Conservation (phyloP, 2,888 invertebrate species). For the Panopea generosa region DNA sequence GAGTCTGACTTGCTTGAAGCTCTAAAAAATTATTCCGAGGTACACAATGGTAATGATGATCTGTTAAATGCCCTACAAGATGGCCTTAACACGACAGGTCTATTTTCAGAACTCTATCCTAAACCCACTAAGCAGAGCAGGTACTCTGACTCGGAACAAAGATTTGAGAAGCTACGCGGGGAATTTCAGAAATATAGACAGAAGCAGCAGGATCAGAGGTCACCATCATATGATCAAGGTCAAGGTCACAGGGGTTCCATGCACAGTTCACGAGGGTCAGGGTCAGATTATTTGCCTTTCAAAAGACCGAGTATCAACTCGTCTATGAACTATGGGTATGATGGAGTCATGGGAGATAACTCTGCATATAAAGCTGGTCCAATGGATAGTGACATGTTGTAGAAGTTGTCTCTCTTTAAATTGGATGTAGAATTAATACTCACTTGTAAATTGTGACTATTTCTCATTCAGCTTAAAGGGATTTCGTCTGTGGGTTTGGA, state of each 20-base stretch:
- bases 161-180: constrained; percentile 79
- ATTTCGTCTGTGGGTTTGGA: neutral
- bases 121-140: constrained; percentile 70
- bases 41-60: constrained; percentile 64
- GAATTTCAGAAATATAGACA: constrained; percentile 79
- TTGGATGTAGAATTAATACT: neutral
- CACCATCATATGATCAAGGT: constrained; percentile 18
- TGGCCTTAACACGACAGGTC: constrained; percentile 62
- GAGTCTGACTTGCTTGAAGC: constrained; percentile 76
- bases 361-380: constrained; percentile 53
- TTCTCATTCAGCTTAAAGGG: neutral
- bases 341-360: constrained; percentile 38
- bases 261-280: neutral
- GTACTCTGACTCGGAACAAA: constrained; percentile 75
- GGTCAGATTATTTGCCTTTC: constrained; percentile 14
- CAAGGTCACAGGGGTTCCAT: constrained; percentile 1
- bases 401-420: constrained; percentile 28
- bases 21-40: constrained; percentile 69
- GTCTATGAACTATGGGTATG: constrained; percentile 31
- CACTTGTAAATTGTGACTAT: too few species aligned
- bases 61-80: constrained; percentile 62
- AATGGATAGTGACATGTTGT: constrained; percentile 78
- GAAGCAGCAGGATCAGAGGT: constrained; percentile 61
- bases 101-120: constrained; percentile 68
- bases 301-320: constrained; percentile 37